Base-by-base conservation (phyloP, 1,140 invertebrate species). In the Calliphora vicina region DNA sequence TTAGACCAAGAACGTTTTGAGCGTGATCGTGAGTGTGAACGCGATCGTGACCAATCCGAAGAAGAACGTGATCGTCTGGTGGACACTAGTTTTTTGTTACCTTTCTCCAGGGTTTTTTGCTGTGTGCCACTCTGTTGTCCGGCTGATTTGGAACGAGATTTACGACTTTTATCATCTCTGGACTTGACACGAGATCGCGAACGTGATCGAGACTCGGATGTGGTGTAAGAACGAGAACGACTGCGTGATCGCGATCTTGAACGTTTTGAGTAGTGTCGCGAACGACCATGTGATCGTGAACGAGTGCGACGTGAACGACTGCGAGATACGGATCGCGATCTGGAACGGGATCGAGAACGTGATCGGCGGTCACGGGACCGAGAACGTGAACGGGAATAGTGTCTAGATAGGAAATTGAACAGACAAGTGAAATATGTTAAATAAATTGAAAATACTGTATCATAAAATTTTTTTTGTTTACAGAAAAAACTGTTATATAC, bases 1-100 rank as follows among this genome's bases (percentile, higher is more conserved):
- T 90, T 86, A 43, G 91, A 91, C 57, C 89, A 90, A 0, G 91
- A 92, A 6, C 91, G 92, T 83, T 88, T 91, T 71, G 84, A 86
- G 80, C 85, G 87, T 81, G 86, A 87, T 35, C 85, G 87, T 1
- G 86, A 86, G 12, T 67, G 82, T 43, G 85, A 84, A 0, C 86
- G 85, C 0, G 92, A 92, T 8, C 91, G 86, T 0, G 92, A 93
- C 29, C 91, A 89, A 2, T 87, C 85, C 1, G 90, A 90, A 13
- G 80, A 82, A 26, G 89, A 86, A 26, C 86, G 87, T 1, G 89
- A 90, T 6, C 89, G 85, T n/a, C 89, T 87, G 2, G 88, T 90
- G 0, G 88, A 90, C 13, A 87, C 88, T 57, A 90, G 72, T 73
- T 90, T 89, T 2, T 87, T 89, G 74, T 87, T 88, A 0, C 23